A percentile compares a stretch with the other conserved stretches of the same genome.
phyloP scores from a whole-genome alignment of 1,140 invertebrate species.

The Homalodisca vitripennis region DNA sequence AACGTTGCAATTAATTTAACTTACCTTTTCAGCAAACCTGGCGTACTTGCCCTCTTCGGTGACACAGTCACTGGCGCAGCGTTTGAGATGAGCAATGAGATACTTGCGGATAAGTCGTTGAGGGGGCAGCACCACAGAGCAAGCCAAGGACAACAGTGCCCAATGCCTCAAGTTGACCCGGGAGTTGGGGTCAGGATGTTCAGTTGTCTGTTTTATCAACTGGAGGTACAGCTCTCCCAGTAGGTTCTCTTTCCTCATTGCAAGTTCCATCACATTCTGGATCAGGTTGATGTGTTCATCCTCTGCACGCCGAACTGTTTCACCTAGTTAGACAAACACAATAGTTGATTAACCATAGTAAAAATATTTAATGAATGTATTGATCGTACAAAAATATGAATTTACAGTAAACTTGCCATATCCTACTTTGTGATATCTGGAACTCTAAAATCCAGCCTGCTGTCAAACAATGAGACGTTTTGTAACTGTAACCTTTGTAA shows the following conservation, averaged over 20 bases:
- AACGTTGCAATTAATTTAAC: too few species aligned
- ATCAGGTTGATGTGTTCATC: slow-evolving; percentile 87
- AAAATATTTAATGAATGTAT: too few species aligned
- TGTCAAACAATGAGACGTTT: too few species aligned
- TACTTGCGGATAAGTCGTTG: slow-evolving; percentile 66
- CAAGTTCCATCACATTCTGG: slow-evolving; percentile 85
- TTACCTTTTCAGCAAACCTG: slow-evolving; percentile 86
- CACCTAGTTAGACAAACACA: slow-evolving; percentile 44
- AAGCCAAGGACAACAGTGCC: slow-evolving; percentile 86
- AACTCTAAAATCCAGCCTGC: too few species aligned
- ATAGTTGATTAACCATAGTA: too few species aligned
- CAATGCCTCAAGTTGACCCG: slow-evolving; percentile 86
- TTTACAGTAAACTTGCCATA: too few species aligned
- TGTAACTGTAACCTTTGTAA: too few species aligned
- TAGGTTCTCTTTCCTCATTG: slow-evolving; percentile 84
- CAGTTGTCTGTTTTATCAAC: slow-evolving; percentile 92
- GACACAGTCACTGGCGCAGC: slow-evolving; percentile 84
- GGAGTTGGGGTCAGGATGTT: slow-evolving; percentile 88
- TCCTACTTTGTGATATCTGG: too few species aligned
- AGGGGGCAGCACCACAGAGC: slow-evolving; percentile 79
- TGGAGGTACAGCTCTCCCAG: slow-evolving; percentile 91
- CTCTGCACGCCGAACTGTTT: slow-evolving; percentile 63
- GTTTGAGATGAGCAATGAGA: slow-evolving; percentile 85
- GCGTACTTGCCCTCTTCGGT: slow-evolving; percentile 95
- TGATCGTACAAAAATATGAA: too few species aligned